Evolutionary conservation across 1,140 invertebrate species (phyloP), one percentile per base, ranked within the genome.

Genomic region (Chelonus insularis): DNA sequence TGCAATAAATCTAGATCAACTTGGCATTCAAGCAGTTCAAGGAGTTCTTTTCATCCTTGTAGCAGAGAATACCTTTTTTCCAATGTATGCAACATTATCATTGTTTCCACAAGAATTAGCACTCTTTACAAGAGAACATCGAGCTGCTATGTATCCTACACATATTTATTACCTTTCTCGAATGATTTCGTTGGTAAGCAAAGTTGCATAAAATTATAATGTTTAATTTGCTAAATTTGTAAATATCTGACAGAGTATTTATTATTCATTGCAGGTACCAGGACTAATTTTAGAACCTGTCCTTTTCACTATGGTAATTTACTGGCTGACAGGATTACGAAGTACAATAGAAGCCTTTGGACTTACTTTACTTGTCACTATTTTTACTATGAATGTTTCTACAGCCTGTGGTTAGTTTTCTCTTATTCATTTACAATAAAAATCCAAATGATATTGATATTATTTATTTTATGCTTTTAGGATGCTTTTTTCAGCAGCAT

Each of bases 401-500:
- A 88, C 89, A 8, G 89, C 91, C 57, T 93, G 91, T 76, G 91
- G 91, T 90, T 84, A 82, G 74, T 74, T 63, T 63, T 66, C 21
- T 43, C 58, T 48, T 88, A 55, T 89, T 90, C 1, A 73, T n/a
- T n/a, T n/a, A n/a, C n/a, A n/a, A n/a, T n/a, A n/a, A n/a, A n/a
- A n/a, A n/a, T n/a, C n/a, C n/a, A n/a, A n/a, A n/a, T n/a, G n/a
- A n/a, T n/a, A n/a, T n/a, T n/a, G n/a, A n/a, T 51, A 21, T 16
- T 32, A 57, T 25, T 14, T 39, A 29, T 12, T 50, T 51, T 6
- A 34, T 47, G 45, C 56, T 84, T 83, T 14, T 76, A 94, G 92
- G 91, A 37, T 88, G 89, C 58, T 93, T 95, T 73, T 94, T 94
- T 93, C 92, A 0, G 88, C 87, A 34, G 87, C 89, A 9, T 93